These are phyloP conservation scores for Labrus mixtus DNA, from an alignment of 2,113 vertebrate genomes.

Conservation along the genomic window DNA sequence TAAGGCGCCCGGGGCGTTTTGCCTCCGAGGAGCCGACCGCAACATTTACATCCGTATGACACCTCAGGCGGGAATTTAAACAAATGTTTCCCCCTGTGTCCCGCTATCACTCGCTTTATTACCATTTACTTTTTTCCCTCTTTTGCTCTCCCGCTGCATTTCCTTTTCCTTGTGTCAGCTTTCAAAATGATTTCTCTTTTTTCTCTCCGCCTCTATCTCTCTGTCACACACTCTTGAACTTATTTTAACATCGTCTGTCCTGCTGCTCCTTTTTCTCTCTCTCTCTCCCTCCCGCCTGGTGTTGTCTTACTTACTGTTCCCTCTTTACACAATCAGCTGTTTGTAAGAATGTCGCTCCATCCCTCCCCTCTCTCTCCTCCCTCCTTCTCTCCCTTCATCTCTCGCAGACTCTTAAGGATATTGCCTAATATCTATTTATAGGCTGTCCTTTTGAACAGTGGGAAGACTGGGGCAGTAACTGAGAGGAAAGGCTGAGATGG, in stretches of 20 bases:
- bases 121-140: background rate
- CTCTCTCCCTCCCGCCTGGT: conserved; percentile 27
- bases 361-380: conserved; percentile 13
- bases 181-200: conserved; percentile 39
- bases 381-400: conserved; percentile 38
- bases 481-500: conserved; percentile 37
- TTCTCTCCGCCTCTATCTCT: conserved; percentile 27
- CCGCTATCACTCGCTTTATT: conserved; percentile 50
- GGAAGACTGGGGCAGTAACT: conserved; percentile 65
- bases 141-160: background rate
- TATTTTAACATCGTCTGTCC: conserved; percentile 58
- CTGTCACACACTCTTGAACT: conserved; percentile 59
- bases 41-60: conserved; percentile 74
- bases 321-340: conserved; percentile 79
- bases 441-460: conserved; percentile 70
- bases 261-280: conserved; percentile 21
- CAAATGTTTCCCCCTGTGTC: conserved; percentile 65
- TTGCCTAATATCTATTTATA: conserved; percentile 81
- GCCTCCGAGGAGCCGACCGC: conserved; percentile 60
- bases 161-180: conserved; percentile 33
- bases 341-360: conserved; percentile 73
- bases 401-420: conserved; percentile 77
- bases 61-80: conserved; percentile 73
- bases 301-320: conserved; percentile 71
- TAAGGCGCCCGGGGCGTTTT: conserved; percentile 60